Evolutionary conservation across 2,797 vertebrate genomes (phyloP).

Genomic region (Eulemur coronatus): DNA sequence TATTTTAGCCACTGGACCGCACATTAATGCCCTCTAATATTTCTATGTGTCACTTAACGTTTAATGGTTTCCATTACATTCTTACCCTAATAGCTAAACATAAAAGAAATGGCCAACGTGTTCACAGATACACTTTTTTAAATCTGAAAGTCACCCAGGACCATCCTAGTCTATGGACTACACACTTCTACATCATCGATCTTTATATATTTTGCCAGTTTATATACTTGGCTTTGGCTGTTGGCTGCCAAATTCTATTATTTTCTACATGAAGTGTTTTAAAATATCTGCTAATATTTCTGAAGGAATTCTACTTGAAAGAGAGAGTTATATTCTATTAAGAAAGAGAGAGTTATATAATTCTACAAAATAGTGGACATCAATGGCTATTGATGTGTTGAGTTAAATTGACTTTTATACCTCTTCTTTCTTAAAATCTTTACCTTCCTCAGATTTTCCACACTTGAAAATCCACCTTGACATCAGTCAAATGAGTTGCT

Average conservation of each 20-base stretch:
- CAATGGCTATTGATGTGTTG: background rate
- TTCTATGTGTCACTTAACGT: background rate
- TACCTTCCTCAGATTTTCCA: background rate
- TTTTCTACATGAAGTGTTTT: background rate
- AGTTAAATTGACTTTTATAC: background rate
- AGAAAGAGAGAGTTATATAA: background rate
- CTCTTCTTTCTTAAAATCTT: background rate
- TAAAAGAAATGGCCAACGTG: background rate
- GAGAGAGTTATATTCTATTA: background rate
- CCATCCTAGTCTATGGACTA: background rate
- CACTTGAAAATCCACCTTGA: background rate
- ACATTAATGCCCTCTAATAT: background rate
- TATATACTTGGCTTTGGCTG: background rate
- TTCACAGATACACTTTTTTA: background rate
- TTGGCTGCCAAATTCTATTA: background rate
- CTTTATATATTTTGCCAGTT: background rate
- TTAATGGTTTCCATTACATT: background rate
- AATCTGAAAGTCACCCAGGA: background rate
- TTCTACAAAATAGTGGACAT: background rate
- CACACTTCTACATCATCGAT: background rate
- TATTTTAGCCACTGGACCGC: background rate
- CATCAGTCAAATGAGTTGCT: background rate
- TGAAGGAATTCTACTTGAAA: background rate
- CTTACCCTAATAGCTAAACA: background rate
- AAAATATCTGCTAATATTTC: slow-evolving; percentile 7